Evolutionary conservation across 2,888 invertebrate species (phyloP), one percentile per base, ranked within the genome.

Genomic region (Apamea sordens): DNA sequence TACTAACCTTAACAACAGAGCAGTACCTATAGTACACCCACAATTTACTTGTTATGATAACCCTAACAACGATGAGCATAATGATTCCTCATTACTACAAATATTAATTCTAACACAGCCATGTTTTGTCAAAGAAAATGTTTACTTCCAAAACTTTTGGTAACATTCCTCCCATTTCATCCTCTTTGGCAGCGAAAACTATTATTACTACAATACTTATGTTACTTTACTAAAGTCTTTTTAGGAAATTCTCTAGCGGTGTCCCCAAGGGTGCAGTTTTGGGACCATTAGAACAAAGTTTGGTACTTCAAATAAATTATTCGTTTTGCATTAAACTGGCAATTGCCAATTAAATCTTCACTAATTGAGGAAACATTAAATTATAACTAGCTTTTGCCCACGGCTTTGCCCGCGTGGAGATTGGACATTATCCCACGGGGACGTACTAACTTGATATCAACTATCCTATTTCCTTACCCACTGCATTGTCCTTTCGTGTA

Each of bases 81-180:
- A 72, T 28, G 32, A 41, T 74, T 36, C 28, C 28, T 73, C 76
- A 80, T 74, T 75, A 89, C 80, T 86, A 88, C 84, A 86, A 89
- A 80, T 84, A 82, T 79, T 76, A 82, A 69, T 87, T 90, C 93
- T 93, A 94, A 91, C 94, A 95, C 95, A 95, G 94, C 94, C 95
- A 93, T 93, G 89, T 92, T 92, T 92, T 89, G 81, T 75, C 65
- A 67, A 88, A 80, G 56, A 83, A 86, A 86, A 77, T 83, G 79
- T 74, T 61, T 74, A 86, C 69, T 64, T 88, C 50, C 77, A 86
- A 73, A 88, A 73, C 74, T 89, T 90, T 84, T 80, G 72, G 85
- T 84, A 47, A 74, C n/a, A 80, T 67, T 59, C 44, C 41, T 68
- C 53, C 44, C 68, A 73, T 71, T 84, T 82, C 67, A 69, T 53